Evolutionary conservation across 2,888 invertebrate species (phyloP).

Genomic region (Rotaria magnacalcarata): DNA sequence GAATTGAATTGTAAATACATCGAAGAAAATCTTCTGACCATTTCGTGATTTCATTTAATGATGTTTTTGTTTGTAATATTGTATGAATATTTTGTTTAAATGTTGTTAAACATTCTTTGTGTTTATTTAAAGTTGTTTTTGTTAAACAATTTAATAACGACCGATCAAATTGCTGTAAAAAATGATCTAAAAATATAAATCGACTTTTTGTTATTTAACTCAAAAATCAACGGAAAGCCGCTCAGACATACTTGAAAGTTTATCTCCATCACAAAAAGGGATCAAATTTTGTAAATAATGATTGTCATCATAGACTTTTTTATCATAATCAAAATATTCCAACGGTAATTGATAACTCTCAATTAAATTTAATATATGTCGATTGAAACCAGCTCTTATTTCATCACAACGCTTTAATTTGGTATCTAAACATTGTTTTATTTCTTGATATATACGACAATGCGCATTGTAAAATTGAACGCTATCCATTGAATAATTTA

Average conservation of each 20-base stretch:
- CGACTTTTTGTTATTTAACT: no score
- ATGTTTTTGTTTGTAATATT: background rate
- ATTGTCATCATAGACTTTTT: background rate
- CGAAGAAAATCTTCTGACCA: conserved; percentile 23
- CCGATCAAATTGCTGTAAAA: background rate
- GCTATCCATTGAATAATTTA: background rate
- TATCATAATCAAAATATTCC: background rate
- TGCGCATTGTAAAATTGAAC: background rate
- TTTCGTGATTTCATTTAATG: background rate
- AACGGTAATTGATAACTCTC: conserved; percentile 1
- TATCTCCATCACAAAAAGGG: background rate
- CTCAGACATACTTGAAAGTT: background rate
- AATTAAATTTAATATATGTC: background rate
- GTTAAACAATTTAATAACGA: background rate
- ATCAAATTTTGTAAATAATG: conserved; percentile 22
- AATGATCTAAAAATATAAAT: background rate
- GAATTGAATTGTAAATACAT: conserved; percentile 6
- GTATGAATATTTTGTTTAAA: background rate
- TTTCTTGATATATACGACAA: background rate
- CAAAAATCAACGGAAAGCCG: no score
- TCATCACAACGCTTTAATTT: background rate
- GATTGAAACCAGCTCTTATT: background rate
- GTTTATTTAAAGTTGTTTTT: background rate
- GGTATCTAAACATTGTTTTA: background rate
- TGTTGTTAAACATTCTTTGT: background rate